These are phyloP conservation scores for Coptodon rendalli DNA, from an alignment of 2,113 vertebrate genomes.

Conservation along the genomic window DNA sequence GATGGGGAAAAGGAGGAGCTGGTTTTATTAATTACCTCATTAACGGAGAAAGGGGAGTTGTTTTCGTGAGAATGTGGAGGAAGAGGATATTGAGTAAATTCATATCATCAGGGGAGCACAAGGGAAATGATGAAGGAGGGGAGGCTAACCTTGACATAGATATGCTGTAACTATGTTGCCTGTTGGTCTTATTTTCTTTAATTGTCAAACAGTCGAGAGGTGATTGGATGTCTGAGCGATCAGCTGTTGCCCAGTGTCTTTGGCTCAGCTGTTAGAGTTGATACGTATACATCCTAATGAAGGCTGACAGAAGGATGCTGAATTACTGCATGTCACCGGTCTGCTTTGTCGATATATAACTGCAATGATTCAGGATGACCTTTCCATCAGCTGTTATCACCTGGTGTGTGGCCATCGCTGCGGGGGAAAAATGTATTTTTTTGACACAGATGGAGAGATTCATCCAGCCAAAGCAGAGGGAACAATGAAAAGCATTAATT, in stretches of 20 bases:
- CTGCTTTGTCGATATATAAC: neutral
- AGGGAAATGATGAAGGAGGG: neutral
- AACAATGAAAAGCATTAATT: neutral
- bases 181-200: neutral
- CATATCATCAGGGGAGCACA: neutral
- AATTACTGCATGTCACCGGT: neutral
- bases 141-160: constrained; percentile 61
- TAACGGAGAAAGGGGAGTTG: constrained; percentile 18
- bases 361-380: neutral
- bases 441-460: neutral
- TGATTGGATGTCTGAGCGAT: neutral
- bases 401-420: neutral
- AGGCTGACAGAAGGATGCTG: neutral
- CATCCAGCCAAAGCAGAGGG: neutral
- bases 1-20: neutral
- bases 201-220: neutral
- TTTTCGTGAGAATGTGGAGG: constrained; percentile 8
- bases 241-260: neutral
- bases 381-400: neutral
- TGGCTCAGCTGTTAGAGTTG: neutral
- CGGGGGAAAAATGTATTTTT: neutral
- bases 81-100: neutral
- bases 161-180: neutral
- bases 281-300: neutral
- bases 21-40: constrained; percentile 52